Evolutionary conservation across 1,140 invertebrate genomes (phyloP), one percentile per base, ranked within the genome.

Genomic region (Aphis craccivora): DNA sequence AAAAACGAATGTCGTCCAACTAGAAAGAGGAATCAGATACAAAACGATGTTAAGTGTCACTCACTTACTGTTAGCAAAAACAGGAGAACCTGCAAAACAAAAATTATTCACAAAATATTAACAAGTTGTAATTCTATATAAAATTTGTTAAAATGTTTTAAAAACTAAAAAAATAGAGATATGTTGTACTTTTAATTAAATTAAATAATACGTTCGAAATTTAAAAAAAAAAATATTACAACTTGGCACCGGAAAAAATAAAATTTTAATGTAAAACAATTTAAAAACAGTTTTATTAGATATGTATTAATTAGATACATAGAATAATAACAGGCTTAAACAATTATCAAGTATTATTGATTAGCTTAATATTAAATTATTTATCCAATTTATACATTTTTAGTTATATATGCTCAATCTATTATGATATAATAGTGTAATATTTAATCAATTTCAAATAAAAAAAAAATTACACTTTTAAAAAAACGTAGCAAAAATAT

Each of bases 41-140:
- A 67, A 67, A 67, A 67, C 60, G 30, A 67, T n/a, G 30, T n/a
- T 76, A 76, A 76, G 60, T 76, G 5, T 30, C 60, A 76, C 60
- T n/a, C n/a, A 76, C 60, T n/a, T 67, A 67, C 14, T 76, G 60
- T n/a, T n/a, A 1, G 18, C 3, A 76, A 67, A 35, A 76, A 14
- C 60, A 76, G n/a, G 30, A 76, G n/a, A 76, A n/a, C 18, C 14
- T 76, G n/a, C 48, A 51, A 45, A 76, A 35, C 60, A 76, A 76
- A 76, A 76, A 76, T 76, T n/a, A 18, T 76, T 76, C 60, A 76
- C 60, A 76, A 76, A 76, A 76, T 76, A 76, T 76, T 76, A 76
- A 76, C 9, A 76, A 76, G n/a, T 18, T 14, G 14, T n/a, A 35
- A 76, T 76, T 76, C 14, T n/a, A 0, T n/a, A n/a, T 6, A n/a